phyloP scores from a whole-genome alignment of 2,888 invertebrate species.

The Orthosia cruda region DNA sequence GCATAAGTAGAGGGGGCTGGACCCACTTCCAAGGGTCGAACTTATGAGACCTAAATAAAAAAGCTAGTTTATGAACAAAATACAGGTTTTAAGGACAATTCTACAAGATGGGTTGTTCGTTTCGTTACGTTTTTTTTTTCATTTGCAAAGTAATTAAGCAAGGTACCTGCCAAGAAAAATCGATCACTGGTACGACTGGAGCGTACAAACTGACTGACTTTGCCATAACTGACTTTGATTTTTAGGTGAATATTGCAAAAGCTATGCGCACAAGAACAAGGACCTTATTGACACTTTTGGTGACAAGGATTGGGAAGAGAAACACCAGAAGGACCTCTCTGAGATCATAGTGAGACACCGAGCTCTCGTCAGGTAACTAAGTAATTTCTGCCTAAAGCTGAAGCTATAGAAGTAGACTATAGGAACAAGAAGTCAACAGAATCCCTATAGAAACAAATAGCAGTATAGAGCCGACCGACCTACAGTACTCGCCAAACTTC shows the following conservation, averaged over 20 bases:
- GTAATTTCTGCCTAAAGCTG: background rate
- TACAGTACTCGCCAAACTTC: too few species aligned
- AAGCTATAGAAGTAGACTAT: too few species aligned
- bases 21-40: background rate
- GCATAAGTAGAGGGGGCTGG: background rate
- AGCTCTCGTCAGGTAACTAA: conserved; percentile 78
- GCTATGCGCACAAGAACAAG: conserved; percentile 61
- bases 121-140: background rate
- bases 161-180: background rate
- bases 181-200: background rate
- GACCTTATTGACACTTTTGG: conserved; percentile 52
- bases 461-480: too few species aligned
- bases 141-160: background rate
- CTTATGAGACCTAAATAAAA: background rate
- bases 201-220: too few species aligned
- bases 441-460: too few species aligned
- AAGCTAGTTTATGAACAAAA: background rate
- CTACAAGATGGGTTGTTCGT: background rate
- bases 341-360: conserved; percentile 79
- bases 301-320: conserved; percentile 68
- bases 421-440: too few species aligned
- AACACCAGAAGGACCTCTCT: conserved; percentile 72
- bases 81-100: background rate
- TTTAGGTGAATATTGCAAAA: conserved; percentile 65
- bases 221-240: background rate